phyloP scores from a whole-genome alignment of 2,888 invertebrate genomes.

The Branchellion lobata region DNA sequence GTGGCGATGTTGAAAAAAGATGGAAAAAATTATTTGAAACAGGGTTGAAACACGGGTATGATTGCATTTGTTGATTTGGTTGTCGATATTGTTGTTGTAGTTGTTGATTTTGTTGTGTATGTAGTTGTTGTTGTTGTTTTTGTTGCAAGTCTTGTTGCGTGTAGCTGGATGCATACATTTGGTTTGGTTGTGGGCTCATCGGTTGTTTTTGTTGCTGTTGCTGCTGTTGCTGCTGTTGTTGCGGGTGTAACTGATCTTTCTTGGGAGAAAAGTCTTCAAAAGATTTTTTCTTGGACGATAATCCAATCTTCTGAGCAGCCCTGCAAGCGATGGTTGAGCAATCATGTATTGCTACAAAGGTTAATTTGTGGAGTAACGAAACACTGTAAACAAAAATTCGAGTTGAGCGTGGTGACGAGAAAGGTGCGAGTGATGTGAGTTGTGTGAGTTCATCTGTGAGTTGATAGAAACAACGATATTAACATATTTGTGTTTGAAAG shows the following conservation, averaged over 20 bases:
- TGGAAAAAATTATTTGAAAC: neutral
- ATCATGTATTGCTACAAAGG: neutral
- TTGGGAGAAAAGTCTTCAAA: neutral
- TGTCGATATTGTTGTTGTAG: neutral
- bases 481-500: neutral
- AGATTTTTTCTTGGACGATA: constrained; percentile 17
- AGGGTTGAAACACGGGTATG: neutral
- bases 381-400: neutral
- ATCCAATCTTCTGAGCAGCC: constrained; percentile 19
- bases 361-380: neutral
- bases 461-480: neutral
- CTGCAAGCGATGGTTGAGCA: neutral
- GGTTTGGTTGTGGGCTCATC: no score
- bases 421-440: neutral
- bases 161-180: no score
- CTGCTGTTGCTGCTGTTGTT: constrained; percentile 4
- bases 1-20: neutral
- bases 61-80: neutral
- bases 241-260: neutral
- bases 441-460: neutral
- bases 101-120: neutral
- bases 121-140: neutral
- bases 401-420: neutral
- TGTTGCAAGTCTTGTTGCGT: no score
- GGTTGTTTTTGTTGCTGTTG: neutral